These are phyloP conservation scores for Orthochromis malagaraziensis DNA, from an alignment of 2,113 vertebrate genomes.

Conservation along the genomic window DNA sequence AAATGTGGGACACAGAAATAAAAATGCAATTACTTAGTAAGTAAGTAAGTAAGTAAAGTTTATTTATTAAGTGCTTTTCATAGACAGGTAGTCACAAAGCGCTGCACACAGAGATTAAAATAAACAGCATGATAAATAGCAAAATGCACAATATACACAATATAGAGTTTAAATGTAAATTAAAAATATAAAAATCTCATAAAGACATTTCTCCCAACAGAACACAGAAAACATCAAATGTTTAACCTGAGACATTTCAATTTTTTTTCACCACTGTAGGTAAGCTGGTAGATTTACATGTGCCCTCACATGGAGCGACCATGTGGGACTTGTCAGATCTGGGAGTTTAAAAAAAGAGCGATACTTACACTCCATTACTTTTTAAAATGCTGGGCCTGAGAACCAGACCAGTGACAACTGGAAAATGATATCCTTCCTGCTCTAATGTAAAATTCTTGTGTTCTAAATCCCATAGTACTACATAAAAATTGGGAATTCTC, in stretches of 20 bases:
- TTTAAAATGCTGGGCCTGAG: background rate
- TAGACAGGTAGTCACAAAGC: too few relatives aligned
- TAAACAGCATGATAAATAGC: too few relatives aligned
- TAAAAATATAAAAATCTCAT: background rate
- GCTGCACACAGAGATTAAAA: too few relatives aligned
- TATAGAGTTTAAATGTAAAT: too few relatives aligned
- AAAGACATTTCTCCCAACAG: background rate
- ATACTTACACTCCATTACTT: background rate
- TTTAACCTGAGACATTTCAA: background rate
- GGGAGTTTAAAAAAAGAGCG: background rate
- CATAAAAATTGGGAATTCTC: background rate
- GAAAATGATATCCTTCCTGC: background rate
- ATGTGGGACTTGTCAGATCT: background rate
- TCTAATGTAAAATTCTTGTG: background rate
- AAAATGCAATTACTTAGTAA: background rate
- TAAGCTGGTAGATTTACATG: background rate
- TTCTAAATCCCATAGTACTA: background rate
- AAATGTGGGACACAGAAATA: background rate
- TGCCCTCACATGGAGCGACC: background rate
- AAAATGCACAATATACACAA: too few relatives aligned
- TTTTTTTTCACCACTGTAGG: background rate
- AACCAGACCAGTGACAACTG: background rate
- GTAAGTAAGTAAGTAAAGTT: too few relatives aligned
- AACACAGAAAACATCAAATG: background rate
- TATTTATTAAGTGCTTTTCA: too few relatives aligned